These are phyloP conservation scores for Aethina tumida DNA, from an alignment of 1,140 invertebrate species.

Conservation along the genomic window DNA sequence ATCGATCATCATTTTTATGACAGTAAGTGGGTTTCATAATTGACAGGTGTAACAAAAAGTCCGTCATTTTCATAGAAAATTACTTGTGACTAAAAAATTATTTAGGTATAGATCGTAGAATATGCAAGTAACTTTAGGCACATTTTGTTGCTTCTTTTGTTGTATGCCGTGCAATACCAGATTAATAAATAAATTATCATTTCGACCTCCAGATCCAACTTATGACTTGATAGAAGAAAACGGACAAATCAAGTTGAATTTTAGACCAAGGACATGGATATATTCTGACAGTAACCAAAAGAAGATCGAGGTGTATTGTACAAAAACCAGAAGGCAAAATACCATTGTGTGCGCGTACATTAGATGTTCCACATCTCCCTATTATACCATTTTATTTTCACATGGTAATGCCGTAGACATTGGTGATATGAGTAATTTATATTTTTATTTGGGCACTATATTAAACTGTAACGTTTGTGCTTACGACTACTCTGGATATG, in stretches of 20 bases:
- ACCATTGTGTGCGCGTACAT: conserved; percentile 62
- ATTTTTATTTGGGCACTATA: conserved; percentile 53
- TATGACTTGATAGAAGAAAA: conserved; percentile 44
- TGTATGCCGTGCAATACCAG: conserved; percentile 66
- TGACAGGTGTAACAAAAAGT: too few species aligned
- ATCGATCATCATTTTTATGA: too few species aligned
- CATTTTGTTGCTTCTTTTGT: conserved; percentile 66
- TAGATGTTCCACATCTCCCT: conserved; percentile 42
- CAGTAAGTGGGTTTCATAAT: too few species aligned
- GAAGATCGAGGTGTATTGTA: conserved; percentile 49
- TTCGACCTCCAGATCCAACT: conserved; percentile 62
- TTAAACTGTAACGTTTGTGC: conserved; percentile 68
- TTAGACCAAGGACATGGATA: conserved; percentile 47
- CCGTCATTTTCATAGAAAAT: too few species aligned
- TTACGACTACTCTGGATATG: conserved; percentile 67
- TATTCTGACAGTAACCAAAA: conserved; percentile 52
- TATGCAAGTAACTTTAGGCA: conserved; percentile 62
- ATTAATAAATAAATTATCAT: conserved; percentile 66
- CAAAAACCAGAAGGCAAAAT: conserved; percentile 46
- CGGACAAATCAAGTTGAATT: conserved; percentile 27
- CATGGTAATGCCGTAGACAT: conserved; percentile 62
- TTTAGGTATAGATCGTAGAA: conserved; percentile 22
- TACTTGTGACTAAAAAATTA: too few species aligned
- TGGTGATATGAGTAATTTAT: conserved; percentile 61
- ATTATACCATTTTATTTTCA: conserved; percentile 62